Evolutionary conservation across 2,888 invertebrate genomes (phyloP).

Genomic region (Scotopteryx bipunctaria): DNA sequence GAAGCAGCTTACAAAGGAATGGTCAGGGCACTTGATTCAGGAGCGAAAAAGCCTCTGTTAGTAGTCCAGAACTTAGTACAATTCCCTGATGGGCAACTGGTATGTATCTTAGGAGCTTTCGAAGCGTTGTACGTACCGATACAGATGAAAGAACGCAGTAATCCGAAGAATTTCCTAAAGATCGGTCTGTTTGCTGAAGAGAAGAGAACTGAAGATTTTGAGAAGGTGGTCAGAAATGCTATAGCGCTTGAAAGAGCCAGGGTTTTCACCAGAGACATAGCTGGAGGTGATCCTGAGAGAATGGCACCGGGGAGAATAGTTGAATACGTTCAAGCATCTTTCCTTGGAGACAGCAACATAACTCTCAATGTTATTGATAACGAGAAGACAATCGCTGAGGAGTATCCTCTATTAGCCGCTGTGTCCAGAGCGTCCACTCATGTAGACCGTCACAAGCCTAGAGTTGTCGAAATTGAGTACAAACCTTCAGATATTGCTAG

Average conservation of each 20-base stretch:
- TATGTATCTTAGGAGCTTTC: slow-evolving; percentile 92
- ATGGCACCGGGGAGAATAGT: slow-evolving; percentile 92
- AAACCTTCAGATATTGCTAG: slow-evolving; percentile 74
- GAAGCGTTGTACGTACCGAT: slow-evolving; percentile 94
- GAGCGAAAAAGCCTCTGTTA: slow-evolving; percentile 90
- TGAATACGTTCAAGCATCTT: slow-evolving; percentile 87
- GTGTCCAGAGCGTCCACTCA: slow-evolving; percentile 89
- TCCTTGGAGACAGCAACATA: slow-evolving; percentile 84
- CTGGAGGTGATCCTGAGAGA: slow-evolving; percentile 93
- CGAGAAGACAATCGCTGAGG: slow-evolving; percentile 82
- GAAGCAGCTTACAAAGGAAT: slow-evolving; percentile 91
- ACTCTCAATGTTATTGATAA: slow-evolving; percentile 86
- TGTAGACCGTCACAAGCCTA: slow-evolving; percentile 85
- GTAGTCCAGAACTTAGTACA: slow-evolving; percentile 86
- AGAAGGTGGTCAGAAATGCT: slow-evolving; percentile 84
- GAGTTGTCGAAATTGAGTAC: slow-evolving; percentile 86
- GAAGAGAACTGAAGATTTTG: slow-evolving; percentile 76
- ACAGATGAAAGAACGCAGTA: slow-evolving; percentile 87
- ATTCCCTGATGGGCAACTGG: slow-evolving; percentile 90
- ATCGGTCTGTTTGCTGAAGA: slow-evolving; percentile 86
- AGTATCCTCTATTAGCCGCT: slow-evolving; percentile 91
- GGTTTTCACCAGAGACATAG: slow-evolving; percentile 76
- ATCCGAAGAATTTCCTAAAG: slow-evolving; percentile 82
- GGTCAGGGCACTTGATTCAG: slow-evolving; percentile 91
- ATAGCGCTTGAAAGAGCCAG: slow-evolving; percentile 87